Conservation (phyloP, 2,113 vertebrate genomes). For the Pleuronectes platessa region DNA sequence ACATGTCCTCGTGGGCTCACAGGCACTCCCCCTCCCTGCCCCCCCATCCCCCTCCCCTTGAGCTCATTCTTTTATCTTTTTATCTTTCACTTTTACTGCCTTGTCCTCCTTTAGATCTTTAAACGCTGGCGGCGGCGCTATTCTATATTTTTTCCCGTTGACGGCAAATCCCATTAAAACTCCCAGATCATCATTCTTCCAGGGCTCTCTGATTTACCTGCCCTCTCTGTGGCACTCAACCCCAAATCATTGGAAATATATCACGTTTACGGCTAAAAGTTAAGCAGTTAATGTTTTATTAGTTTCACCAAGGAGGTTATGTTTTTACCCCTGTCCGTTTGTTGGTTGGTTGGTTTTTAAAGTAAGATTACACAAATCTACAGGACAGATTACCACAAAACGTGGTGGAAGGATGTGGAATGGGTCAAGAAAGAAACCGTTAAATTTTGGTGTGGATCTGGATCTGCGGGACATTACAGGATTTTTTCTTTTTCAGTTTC, state of each 20-base stretch:
- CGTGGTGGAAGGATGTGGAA: background rate
- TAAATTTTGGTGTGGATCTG: no score
- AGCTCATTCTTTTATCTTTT: conserved; percentile 49
- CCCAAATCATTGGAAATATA: background rate
- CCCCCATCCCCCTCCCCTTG: conserved; percentile 2
- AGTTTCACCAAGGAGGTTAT: background rate
- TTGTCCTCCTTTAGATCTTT: conserved; percentile 28
- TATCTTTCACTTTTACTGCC: conserved; percentile 31
- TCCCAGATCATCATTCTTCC: background rate
- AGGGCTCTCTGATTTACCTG: background rate
- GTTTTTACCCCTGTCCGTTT: background rate
- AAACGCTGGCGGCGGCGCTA: background rate
- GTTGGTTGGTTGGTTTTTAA: no score
- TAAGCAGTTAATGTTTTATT: background rate
- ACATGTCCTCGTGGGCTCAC: conserved; percentile 66
- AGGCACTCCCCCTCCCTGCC: conserved; percentile 19
- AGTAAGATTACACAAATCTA: background rate
- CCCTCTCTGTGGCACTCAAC: background rate
- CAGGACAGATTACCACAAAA: background rate
- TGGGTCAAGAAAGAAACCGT: no score
- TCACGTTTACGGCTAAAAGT: background rate
- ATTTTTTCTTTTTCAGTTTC: no score
- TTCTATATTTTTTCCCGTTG: conserved; percentile 7
- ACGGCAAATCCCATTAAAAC: conserved; percentile 7
- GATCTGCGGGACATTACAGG: no score